Percentiles rank a stretch among this genome's conserved stretches.
Conservation (phyloP, 2,888 invertebrate species). For the Notodromas monacha region DNA sequence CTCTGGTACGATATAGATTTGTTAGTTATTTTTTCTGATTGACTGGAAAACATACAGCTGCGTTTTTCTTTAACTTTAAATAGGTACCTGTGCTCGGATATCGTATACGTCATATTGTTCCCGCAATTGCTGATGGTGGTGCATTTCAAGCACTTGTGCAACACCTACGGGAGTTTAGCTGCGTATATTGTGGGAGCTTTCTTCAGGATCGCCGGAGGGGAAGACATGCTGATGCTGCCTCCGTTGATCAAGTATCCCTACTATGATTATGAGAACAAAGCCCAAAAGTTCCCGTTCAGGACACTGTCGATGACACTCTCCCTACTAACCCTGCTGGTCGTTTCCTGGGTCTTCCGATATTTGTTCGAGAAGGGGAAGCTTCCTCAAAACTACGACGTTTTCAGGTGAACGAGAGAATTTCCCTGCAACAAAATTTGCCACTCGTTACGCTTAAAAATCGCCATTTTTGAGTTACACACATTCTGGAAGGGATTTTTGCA, state of each 20-base stretch:
- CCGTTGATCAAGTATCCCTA: conserved; percentile 49
- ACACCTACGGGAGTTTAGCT: conserved; percentile 79
- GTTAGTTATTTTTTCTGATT: background rate
- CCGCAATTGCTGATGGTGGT: conserved; percentile 93
- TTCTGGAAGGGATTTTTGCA: no score
- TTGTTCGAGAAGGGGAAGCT: conserved; percentile 56
- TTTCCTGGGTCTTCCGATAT: conserved; percentile 50
- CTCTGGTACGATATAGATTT: conserved; percentile 35
- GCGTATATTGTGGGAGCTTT: conserved; percentile 54
- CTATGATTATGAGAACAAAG: conserved; percentile 16
- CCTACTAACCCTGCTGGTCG: conserved; percentile 36
- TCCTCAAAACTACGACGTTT: conserved; percentile 24
- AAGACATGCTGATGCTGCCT: conserved; percentile 43
- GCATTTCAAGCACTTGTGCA: conserved; percentile 67
- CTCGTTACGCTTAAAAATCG: no score
- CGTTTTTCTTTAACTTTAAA: conserved; percentile 7
- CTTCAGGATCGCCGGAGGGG: conserved; percentile 56
- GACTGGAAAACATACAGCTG: background rate
- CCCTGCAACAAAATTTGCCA: no score
- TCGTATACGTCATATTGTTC: conserved; percentile 93
- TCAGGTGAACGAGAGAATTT: no score
- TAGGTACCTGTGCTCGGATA: conserved; percentile 89
- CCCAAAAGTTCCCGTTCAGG: conserved; percentile 75
- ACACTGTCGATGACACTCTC: conserved; percentile 77
- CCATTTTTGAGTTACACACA: no score